These are phyloP conservation scores for Nasua narica DNA, from an alignment of 2,797 vertebrate species.

Conservation along the genomic window DNA sequence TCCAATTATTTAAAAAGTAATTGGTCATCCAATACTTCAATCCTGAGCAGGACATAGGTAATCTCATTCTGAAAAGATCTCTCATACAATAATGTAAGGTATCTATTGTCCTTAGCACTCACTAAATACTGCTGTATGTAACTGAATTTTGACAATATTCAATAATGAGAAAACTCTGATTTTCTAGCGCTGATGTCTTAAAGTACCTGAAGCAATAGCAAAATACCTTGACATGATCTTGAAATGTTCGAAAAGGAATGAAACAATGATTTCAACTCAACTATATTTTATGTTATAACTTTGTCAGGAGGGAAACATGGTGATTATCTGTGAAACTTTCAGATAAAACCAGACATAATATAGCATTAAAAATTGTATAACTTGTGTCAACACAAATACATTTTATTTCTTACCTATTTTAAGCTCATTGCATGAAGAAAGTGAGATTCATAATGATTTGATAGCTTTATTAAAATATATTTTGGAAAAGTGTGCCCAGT, in stretches of 20 bases:
- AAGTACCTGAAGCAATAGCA: not conserved
- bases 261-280: not conserved
- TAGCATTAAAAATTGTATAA: not conserved
- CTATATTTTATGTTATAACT: not conserved
- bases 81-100: not conserved
- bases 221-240: not conserved
- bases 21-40: not conserved
- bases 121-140: not conserved
- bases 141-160: not conserved
- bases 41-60: not conserved
- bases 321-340: not conserved
- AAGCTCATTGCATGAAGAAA: not conserved
- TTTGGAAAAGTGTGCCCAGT: not conserved
- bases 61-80: not conserved
- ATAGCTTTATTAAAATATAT: not conserved
- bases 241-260: not conserved
- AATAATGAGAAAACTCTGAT: not conserved
- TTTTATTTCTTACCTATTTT: not conserved
- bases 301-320: not conserved
- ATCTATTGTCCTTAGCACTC: not conserved
- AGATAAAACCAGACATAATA: not conserved
- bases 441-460: not conserved
- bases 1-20: not conserved
- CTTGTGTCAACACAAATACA: not conserved
- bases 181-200: not conserved